phyloP scores from a whole-genome alignment of 2,113 vertebrate species.

The Peucedramus taeniatus region DNA sequence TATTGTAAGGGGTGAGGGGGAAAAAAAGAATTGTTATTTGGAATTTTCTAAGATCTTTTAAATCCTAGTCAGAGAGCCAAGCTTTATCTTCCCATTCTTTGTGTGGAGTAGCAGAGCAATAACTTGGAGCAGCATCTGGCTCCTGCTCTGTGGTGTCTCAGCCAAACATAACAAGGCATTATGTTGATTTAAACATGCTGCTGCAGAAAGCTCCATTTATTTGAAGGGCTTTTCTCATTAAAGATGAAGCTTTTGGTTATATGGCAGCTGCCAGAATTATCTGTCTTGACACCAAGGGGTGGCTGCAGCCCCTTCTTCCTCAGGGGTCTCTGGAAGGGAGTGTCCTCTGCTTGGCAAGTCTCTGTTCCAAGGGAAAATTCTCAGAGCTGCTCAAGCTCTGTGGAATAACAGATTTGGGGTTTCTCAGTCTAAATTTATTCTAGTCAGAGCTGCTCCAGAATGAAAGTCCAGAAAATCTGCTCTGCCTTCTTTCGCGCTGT shows the following conservation, averaged over 20 bases:
- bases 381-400: background rate
- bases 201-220: background rate
- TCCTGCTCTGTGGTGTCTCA: background rate
- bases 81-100: background rate
- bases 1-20: background rate
- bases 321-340: background rate
- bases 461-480: background rate
- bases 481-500: background rate
- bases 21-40: background rate
- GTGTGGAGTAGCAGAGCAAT: background rate
- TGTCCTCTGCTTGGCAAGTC: background rate
- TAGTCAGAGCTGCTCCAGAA: background rate
- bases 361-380: background rate
- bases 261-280: background rate
- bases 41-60: background rate
- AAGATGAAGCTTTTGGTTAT: background rate
- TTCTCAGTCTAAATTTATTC: background rate
- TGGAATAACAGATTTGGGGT: background rate
- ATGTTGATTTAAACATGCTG: conserved; percentile 12
- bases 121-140: conserved; percentile 6
- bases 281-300: background rate
- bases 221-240: background rate
- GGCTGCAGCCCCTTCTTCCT: background rate
- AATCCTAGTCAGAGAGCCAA: background rate
- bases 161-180: background rate